Base-by-base conservation (phyloP, 2,888 invertebrate species). In the Chironomus tentans region DNA sequence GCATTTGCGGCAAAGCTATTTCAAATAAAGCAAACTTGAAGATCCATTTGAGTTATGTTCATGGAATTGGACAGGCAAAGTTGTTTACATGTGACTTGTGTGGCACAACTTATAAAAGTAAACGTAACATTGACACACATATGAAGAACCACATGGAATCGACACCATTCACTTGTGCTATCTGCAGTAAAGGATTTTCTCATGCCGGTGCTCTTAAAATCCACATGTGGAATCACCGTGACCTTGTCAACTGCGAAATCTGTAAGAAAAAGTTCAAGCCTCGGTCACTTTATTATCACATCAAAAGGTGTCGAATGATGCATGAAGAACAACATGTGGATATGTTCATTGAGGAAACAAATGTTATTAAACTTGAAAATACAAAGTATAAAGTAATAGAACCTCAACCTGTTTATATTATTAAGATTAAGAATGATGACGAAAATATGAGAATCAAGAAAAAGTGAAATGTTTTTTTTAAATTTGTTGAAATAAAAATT, bases 141-240 rank as follows among this genome's bases (percentile, higher is more conserved):
- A 65, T 65, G 65, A 65, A 65, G 24, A 65, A 65, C 5, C 65
- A 65, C 65, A 65, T 65, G 65, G 18, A 18, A 65, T 18, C 21
- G 65, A 65, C 65, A n/a, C 65, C 65, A 24, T 65, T 65, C 12
- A 65, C 18, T 0, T 65, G 65, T 22, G 65, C 65, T 6, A 65
- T 65, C 21, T 65, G 65, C 21, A 12, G 22, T 12, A 65, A 65
- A 13, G 65, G 65, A 21, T 65, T 65, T 12, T 56, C 56, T 4
- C 65, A 65, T 24, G 22, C 24, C 2, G 65, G 65, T 24, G 65
- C 65, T 1, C 12, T 65, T 2, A 65, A 65, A 65, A 65, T 65
- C 13, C 65, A 65, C 12, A 65, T 65, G 65, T 65, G 65, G 65
- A 65, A 65, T 10, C 65, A 65, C 24, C 65, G 65, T 65, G 65